A percentile compares a stretch with the other conserved stretches of the same genome.
These are phyloP conservation scores for Tenthredo notha DNA, from an alignment of 2,888 invertebrate genomes.

Conservation along the genomic window DNA sequence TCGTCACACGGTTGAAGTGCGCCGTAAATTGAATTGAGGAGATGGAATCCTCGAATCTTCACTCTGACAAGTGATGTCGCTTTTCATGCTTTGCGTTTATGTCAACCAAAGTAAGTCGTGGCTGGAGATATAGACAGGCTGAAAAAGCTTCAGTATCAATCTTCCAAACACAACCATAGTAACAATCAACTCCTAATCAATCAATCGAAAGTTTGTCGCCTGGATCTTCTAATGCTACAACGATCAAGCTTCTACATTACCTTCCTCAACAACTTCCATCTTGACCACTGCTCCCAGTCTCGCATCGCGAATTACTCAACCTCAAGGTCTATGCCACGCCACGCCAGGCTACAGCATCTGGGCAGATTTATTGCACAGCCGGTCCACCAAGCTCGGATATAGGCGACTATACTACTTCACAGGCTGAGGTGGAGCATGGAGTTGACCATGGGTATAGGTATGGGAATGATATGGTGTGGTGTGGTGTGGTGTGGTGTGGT, in stretches of 20 bases:
- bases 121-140: background rate
- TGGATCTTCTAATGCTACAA: background rate
- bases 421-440: background rate
- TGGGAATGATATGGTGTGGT: conserved; percentile 12
- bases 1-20: conserved; percentile 19
- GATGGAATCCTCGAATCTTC: conserved; percentile 1
- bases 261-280: conserved; percentile 58
- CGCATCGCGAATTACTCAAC: conserved; percentile 42
- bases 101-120: background rate
- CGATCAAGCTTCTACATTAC: conserved; percentile 53
- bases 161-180: background rate
- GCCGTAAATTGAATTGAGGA: conserved; percentile 6
- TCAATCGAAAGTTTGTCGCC: conserved; percentile 10
- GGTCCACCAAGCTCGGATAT: conserved; percentile 40
- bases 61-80: conserved; percentile 1
- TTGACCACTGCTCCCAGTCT: conserved; percentile 56
- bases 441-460: conserved; percentile 8
- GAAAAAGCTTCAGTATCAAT: background rate
- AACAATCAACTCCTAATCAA: background rate
- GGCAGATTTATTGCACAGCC: conserved; percentile 63
- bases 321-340: conserved; percentile 41
- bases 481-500: background rate
- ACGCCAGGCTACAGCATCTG: conserved; percentile 59
- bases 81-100: background rate
- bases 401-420: background rate